phyloP scores from a whole-genome alignment of 2,113 vertebrate species.

The Callospermophilus lateralis region DNA sequence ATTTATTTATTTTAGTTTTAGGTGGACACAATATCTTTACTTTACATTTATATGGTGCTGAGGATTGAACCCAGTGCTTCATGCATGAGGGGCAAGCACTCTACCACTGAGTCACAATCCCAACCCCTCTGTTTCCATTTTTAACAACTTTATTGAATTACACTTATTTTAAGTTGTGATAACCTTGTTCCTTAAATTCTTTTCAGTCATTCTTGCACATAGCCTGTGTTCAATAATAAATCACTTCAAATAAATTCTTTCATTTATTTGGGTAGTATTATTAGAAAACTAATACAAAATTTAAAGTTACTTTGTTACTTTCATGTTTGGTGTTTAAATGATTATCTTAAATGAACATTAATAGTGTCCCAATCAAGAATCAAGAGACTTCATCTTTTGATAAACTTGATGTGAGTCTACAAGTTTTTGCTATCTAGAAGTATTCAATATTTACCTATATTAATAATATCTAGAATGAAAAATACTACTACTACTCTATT shows the following conservation, averaged over 20 bases:
- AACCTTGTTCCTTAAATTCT: neutral
- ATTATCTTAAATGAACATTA: conserved; percentile 15
- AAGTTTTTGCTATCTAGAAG: conserved; percentile 21
- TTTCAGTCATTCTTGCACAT: neutral
- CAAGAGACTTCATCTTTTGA: conserved; percentile 20
- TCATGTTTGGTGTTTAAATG: conserved; percentile 22
- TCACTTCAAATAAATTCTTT: neutral
- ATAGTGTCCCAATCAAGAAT: neutral
- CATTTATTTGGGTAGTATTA: neutral
- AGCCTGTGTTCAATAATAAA: neutral
- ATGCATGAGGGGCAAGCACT: too few species aligned
- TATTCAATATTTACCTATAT: neutral
- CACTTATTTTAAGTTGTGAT: neutral
- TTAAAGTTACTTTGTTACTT: neutral
- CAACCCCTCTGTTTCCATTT: neutral
- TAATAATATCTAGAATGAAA: conserved; percentile 30
- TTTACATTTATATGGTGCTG: too few species aligned
- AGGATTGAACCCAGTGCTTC: too few species aligned
- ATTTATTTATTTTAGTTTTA: too few species aligned
- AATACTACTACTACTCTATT: neutral
- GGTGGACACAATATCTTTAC: too few species aligned
- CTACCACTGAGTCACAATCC: too few species aligned
- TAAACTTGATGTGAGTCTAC: neutral
- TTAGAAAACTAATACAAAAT: neutral
- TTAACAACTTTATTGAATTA: conserved; percentile 1